Evolutionary conservation across 2,113 vertebrate species (phyloP).

Genomic region (Tetrao urogallus): DNA sequence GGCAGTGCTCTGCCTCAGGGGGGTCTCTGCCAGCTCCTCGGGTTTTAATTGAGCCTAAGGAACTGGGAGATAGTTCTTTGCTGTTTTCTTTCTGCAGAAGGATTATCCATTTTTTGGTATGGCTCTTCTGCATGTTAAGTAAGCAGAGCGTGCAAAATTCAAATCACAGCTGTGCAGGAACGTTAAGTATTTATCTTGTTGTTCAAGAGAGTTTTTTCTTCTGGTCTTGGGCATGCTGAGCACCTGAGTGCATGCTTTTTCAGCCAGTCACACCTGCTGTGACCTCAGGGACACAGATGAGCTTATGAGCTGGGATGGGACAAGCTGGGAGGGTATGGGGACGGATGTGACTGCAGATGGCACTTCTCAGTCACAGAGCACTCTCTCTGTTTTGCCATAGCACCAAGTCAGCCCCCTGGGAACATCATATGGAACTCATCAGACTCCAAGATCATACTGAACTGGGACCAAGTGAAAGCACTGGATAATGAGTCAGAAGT

Average conservation of each 20-base stretch:
- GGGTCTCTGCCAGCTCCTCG: not conserved
- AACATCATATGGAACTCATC: constrained; percentile 97
- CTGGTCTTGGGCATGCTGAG: constrained; percentile 50
- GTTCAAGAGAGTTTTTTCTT: constrained; percentile 42
- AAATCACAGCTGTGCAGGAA: constrained; percentile 33
- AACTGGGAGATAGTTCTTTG: not conserved
- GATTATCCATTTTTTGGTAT: not conserved
- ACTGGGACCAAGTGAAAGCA: constrained; percentile 98
- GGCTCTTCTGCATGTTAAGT: not conserved
- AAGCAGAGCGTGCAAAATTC: constrained; percentile 23
- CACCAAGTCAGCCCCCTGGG: constrained; percentile 92
- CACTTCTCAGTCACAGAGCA: constrained; percentile 1
- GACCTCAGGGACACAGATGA: constrained; percentile 57
- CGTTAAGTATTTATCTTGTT: constrained; percentile 68
- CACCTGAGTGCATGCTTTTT: constrained; percentile 46
- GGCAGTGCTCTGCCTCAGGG: not conserved
- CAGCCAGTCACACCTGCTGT: constrained; percentile 46
- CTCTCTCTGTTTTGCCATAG: constrained; percentile 72
- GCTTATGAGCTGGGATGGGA: constrained; percentile 1
- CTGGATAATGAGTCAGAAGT: constrained; percentile 98
- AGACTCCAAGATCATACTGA: constrained; percentile 95
- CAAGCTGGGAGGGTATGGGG: not conserved
- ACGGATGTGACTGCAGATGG: not conserved
- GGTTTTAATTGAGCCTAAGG: fast-evolving
- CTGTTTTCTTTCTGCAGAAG: not conserved